Percentiles rank a stretch among this genome's conserved stretches.
Evolutionary conservation across 1,140 invertebrate species (phyloP).

Genomic region (Solenopsis invicta): DNA sequence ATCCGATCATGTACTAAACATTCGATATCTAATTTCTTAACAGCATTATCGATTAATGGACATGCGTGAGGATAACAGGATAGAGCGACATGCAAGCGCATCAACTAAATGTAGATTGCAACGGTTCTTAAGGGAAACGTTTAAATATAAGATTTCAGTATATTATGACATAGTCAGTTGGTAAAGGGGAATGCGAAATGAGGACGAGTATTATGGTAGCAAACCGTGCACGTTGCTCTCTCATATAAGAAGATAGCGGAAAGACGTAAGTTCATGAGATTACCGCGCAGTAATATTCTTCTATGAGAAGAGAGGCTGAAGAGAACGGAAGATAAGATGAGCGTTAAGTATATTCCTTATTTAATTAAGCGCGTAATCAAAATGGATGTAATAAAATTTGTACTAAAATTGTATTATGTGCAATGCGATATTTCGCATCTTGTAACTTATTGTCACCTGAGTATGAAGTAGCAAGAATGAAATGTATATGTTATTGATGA

Average conservation of each 20-base stretch:
- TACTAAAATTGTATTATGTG: conserved; percentile 1
- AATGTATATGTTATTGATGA: background rate
- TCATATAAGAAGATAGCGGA: conserved; percentile 50
- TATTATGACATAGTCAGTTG: conserved; percentile 47
- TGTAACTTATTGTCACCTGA: background rate
- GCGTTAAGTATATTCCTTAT: conserved; percentile 53
- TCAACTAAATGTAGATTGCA: conserved; percentile 49
- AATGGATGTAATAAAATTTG: conserved; percentile 10
- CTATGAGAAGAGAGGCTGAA: conserved; percentile 5
- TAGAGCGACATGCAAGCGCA: conserved; percentile 14
- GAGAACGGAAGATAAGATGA: conserved; percentile 51
- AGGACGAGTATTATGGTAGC: conserved; percentile 45
- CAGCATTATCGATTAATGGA: conserved; percentile 9
- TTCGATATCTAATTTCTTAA: conserved; percentile 27
- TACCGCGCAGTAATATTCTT: conserved; percentile 47
- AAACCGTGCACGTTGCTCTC: conserved; percentile 42
- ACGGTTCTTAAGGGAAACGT: conserved; percentile 23
- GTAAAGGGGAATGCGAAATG: conserved; percentile 45
- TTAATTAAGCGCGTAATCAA: conserved; percentile 66
- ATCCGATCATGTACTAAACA: background rate
- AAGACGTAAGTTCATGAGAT: conserved; percentile 57
- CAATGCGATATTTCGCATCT: background rate
- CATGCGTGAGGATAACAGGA: background rate
- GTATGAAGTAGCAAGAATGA: background rate
- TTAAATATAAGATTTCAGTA: conserved; percentile 56